phyloP scores from a whole-genome alignment of 2,113 vertebrate genomes.

The Cromileptes altivelis region DNA sequence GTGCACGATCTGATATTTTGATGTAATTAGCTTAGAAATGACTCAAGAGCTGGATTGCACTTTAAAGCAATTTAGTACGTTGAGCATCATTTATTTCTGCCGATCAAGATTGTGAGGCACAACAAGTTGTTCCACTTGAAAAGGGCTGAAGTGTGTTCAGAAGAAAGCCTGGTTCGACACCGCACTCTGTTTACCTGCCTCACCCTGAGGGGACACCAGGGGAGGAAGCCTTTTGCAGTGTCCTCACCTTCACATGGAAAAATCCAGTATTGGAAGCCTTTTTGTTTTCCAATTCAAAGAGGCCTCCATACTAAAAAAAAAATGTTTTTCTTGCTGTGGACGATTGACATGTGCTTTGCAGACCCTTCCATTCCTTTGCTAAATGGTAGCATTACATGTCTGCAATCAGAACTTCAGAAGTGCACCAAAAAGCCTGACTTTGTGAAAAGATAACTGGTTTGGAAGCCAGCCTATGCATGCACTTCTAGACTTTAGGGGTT shows the following conservation, averaged over 20 bases:
- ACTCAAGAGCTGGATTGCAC: constrained; percentile 62
- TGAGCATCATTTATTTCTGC: constrained; percentile 57
- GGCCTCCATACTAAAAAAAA: too few species aligned
- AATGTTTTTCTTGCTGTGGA: not conserved
- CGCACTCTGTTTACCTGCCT: constrained; percentile 35
- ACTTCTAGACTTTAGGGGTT: not conserved
- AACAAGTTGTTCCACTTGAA: constrained; percentile 50
- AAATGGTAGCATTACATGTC: too few species aligned
- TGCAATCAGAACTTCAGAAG: not conserved
- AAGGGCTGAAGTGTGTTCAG: constrained; percentile 11
- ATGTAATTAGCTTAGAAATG: constrained; percentile 66
- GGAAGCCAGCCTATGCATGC: not conserved
- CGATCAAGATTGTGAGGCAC: constrained; percentile 32
- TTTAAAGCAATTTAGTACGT: constrained; percentile 69
- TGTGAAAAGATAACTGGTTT: not conserved
- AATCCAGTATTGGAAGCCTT: not conserved
- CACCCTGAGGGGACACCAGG: constrained; percentile 26
- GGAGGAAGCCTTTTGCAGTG: not conserved
- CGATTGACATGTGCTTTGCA: too few species aligned
- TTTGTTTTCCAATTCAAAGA: not conserved
- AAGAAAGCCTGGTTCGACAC: constrained; percentile 24
- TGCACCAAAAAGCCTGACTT: not conserved
- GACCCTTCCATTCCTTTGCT: too few species aligned
- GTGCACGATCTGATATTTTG: constrained; percentile 64
- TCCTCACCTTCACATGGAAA: not conserved